Conservation (phyloP, 2,113 vertebrate genomes). For the Anolis sagrei region DNA sequence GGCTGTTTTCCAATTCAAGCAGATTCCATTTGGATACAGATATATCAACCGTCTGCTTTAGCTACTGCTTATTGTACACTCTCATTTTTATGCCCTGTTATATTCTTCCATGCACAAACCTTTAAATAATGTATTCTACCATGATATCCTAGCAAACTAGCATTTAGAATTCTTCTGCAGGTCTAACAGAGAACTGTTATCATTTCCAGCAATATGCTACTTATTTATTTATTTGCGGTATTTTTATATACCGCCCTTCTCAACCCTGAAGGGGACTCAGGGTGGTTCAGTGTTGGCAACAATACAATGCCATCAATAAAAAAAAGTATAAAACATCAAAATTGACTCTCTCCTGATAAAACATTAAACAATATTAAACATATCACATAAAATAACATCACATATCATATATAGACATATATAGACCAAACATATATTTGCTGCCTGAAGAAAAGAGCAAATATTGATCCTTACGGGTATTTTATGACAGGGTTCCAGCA, state of each 20-base stretch:
- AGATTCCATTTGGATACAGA: accelerated
- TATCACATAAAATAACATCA: too few relatives aligned
- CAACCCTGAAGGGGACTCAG: too few relatives aligned
- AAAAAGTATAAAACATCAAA: too few relatives aligned
- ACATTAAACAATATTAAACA: too few relatives aligned
- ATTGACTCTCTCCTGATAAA: too few relatives aligned
- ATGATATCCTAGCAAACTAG: not conserved
- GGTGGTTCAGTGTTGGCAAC: too few relatives aligned
- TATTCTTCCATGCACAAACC: not conserved
- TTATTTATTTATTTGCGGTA: too few relatives aligned
- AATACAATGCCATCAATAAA: too few relatives aligned
- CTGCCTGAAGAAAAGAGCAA: not conserved
- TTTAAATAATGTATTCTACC: not conserved
- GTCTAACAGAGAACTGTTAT: not conserved
- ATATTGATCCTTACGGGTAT: too few relatives aligned
- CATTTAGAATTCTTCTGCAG: not conserved
- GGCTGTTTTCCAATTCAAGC: not conserved
- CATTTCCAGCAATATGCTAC: not conserved
- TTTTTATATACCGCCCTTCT: too few relatives aligned
- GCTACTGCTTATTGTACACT: not conserved
- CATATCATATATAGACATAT: too few relatives aligned
- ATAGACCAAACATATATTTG: not conserved
- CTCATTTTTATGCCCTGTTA: not conserved
- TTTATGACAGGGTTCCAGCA: not conserved
- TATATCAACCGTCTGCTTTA: not conserved